A percentile compares a stretch with the other conserved stretches of the same genome.
Evolutionary conservation across 1,140 invertebrate genomes (phyloP).

Genomic region (Schmidtea mediterranea): DNA sequence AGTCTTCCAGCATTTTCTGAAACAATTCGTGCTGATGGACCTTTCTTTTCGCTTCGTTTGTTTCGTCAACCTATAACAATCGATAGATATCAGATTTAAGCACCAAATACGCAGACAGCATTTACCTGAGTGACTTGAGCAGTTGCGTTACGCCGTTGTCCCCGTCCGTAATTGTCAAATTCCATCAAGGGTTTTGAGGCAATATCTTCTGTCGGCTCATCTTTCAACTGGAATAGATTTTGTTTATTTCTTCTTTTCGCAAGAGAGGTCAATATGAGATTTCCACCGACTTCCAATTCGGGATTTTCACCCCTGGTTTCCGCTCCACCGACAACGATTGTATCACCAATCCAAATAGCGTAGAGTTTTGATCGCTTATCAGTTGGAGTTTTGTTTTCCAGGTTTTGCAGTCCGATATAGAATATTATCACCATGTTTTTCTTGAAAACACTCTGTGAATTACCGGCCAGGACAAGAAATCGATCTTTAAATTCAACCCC

Average conservation of each 20-base stretch:
- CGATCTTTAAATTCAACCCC: conserved; percentile 92
- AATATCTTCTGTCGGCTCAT: conserved; percentile 35
- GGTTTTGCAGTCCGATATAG: conserved; percentile 64
- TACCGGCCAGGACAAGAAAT: conserved; percentile 61
- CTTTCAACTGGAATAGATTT: conserved; percentile 38
- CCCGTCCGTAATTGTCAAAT: conserved; percentile 37
- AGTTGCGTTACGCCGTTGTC: conserved; percentile 66
- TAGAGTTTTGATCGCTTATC: conserved; percentile 58
- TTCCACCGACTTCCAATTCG: not conserved
- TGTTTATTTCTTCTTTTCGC: conserved; percentile 31
- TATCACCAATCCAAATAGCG: conserved; percentile 82
- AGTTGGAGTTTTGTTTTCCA: conserved; percentile 42
- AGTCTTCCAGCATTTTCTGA: conserved; percentile 3
- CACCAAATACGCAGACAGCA: conserved; percentile 2
- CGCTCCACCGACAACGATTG: conserved; percentile 69
- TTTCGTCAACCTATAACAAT: conserved; percentile 45
- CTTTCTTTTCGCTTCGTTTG: conserved; percentile 82
- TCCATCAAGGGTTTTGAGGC: conserved; percentile 39
- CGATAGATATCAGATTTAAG: conserved; percentile 1
- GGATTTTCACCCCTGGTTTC: conserved; percentile 53
- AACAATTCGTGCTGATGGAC: conserved; percentile 37
- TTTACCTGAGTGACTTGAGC: conserved; percentile 59
- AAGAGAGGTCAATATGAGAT: conserved; percentile 1
- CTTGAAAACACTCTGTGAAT: conserved; percentile 47
- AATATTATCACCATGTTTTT: conserved; percentile 87